These are phyloP conservation scores for Creontiades dilutus DNA, from an alignment of 2,888 invertebrate genomes.

Conservation along the genomic window DNA sequence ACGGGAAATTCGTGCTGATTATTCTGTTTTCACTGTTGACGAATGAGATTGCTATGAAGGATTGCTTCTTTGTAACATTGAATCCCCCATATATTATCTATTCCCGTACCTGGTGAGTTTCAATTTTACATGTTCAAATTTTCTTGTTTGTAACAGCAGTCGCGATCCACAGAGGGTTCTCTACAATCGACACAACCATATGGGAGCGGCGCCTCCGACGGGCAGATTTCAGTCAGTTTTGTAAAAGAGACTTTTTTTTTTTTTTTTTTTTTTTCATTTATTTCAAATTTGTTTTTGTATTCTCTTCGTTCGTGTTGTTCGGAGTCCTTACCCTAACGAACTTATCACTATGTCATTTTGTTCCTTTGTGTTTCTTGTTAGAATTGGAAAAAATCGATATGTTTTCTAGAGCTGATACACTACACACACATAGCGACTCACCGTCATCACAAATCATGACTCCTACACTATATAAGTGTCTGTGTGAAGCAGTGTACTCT, in stretches of 20 bases:
- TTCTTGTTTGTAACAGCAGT: conserved; percentile 81
- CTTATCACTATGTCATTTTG: not conserved
- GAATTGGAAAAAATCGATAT: not conserved
- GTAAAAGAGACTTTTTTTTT: conserved; percentile 21
- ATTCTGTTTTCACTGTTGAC: too few species aligned
- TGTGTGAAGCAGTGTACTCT: conserved; percentile 69
- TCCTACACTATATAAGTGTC: conserved; percentile 59
- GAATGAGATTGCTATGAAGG: not conserved
- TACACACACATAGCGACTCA: conserved; percentile 40
- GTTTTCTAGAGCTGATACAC: conserved; percentile 33
- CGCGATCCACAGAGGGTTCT: conserved; percentile 87
- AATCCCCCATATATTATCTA: not conserved
- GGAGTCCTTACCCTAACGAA: not conserved
- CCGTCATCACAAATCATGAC: conserved; percentile 44
- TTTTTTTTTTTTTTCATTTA: not conserved
- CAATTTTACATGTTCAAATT: conserved; percentile 44
- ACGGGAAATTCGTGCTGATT: too few species aligned
- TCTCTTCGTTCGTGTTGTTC: not conserved
- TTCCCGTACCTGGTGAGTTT: not conserved
- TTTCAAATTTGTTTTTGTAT: not conserved
- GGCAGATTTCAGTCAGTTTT: conserved; percentile 85
- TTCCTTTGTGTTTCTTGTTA: not conserved
- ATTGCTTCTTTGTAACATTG: conserved; percentile 5
- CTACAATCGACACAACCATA: conserved; percentile 87
- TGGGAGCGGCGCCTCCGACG: conserved; percentile 83